A percentile compares a stretch with the other conserved stretches of the same genome.
Conservation (phyloP, 1,140 invertebrate genomes). For the Cyrtorhinus lividipennis region DNA sequence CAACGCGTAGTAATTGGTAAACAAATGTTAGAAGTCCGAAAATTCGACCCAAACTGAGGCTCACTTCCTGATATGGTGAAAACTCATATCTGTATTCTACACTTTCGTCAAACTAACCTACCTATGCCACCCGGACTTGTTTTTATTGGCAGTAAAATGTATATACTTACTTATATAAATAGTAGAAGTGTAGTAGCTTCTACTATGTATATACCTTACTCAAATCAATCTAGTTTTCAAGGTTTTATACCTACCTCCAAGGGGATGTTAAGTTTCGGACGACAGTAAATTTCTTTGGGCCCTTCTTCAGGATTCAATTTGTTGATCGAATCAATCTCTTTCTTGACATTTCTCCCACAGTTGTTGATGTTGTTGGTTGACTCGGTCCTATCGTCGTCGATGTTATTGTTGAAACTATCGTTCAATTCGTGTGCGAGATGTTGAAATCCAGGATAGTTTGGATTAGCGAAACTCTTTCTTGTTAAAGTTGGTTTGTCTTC, state of each 20-base stretch:
- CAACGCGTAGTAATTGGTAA: no score
- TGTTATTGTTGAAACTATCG: slow-evolving; percentile 29
- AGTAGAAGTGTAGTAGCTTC: no score
- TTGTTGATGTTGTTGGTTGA: background rate
- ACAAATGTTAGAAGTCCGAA: no score
- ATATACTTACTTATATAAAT: no score
- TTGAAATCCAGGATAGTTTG: slow-evolving; percentile 56
- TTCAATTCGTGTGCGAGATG: slow-evolving; percentile 30
- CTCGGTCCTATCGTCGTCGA: slow-evolving; percentile 18
- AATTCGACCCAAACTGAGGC: no score
- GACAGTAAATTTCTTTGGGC: slow-evolving; percentile 27
- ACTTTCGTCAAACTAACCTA: no score
- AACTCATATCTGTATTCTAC: no score
- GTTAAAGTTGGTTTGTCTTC: slow-evolving; percentile 29
- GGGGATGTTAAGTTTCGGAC: slow-evolving; percentile 29
- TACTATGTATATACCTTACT: no score
- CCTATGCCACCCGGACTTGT: no score
- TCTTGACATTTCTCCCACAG: slow-evolving; percentile 20
- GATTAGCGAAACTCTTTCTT: slow-evolving; percentile 51
- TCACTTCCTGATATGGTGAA: no score
- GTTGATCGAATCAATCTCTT: slow-evolving; percentile 26
- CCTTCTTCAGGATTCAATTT: slow-evolving; percentile 31
- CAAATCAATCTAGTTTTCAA: no score
- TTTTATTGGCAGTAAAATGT: no score
- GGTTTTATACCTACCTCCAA: background rate